phyloP scores from a whole-genome alignment of 2,797 vertebrate genomes.

The Apogon talboti region DNA sequence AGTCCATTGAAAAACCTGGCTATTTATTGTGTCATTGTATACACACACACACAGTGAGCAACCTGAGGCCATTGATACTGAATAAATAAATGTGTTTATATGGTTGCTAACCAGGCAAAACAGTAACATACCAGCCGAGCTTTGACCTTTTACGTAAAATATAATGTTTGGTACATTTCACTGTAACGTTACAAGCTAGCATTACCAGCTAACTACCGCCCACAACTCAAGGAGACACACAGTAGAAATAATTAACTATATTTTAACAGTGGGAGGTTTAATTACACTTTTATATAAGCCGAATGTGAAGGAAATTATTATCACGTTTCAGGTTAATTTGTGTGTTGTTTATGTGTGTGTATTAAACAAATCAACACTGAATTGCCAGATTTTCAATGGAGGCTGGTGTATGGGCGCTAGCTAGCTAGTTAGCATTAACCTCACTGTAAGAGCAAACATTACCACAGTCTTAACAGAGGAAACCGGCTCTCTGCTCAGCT shows the following conservation, averaged over 20 bases:
- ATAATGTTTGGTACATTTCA: background rate
- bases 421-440: constrained; percentile 57
- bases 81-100: accelerated
- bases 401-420: constrained; percentile 41
- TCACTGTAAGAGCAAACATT: constrained; percentile 57
- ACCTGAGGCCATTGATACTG: background rate
- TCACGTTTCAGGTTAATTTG: accelerated
- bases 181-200: constrained; percentile 8
- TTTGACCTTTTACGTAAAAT: background rate
- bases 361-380: background rate
- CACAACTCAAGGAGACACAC: constrained; percentile 27
- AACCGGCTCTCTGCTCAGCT: background rate
- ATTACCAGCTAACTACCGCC: constrained; percentile 50
- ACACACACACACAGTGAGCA: constrained; percentile 8
- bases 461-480: constrained; percentile 4
- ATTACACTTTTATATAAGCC: background rate
- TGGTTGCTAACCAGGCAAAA: accelerated
- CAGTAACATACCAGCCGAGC: background rate
- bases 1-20: constrained; percentile 58
- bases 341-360: background rate
- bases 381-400: constrained; percentile 46
- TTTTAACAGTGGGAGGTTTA: background rate
- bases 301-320: background rate
- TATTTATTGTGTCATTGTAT: constrained; percentile 31
- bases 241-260: constrained; percentile 31